Conservation (phyloP, 1,140 invertebrate species). For the Microplitis demolitor region DNA sequence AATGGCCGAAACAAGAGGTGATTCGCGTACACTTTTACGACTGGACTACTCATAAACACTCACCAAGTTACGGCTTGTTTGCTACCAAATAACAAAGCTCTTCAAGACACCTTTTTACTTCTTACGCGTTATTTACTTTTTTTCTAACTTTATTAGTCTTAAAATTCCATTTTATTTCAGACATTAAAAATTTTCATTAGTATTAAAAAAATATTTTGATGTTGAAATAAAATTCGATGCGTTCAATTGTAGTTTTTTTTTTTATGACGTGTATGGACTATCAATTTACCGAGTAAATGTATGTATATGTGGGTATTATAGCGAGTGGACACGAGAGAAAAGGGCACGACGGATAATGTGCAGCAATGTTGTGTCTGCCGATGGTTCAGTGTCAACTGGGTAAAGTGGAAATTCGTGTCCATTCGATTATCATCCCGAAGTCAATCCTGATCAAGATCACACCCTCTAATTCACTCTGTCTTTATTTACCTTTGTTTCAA, state of each 20-base stretch:
- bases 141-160: background rate
- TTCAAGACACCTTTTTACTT: background rate
- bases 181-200: too few species aligned
- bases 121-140: background rate
- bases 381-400: conserved; percentile 10
- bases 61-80: conserved; percentile 58
- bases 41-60: conserved; percentile 56
- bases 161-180: too few species aligned
- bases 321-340: conserved; percentile 11
- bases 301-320: background rate
- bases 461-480: background rate
- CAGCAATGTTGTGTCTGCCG: background rate
- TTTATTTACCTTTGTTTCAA: background rate
- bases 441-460: conserved; percentile 58
- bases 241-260: background rate
- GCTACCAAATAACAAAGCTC: conserved; percentile 39
- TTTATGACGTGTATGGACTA: background rate
- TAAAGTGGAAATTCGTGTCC: conserved; percentile 61
- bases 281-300: background rate
- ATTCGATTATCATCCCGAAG: conserved; percentile 58
- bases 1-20: conserved; percentile 44
- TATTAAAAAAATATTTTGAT: too few species aligned
- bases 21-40: conserved; percentile 54
- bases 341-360: conserved; percentile 1
- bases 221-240: too few species aligned